Conservation (phyloP, 2,113 vertebrate genomes). For the Seriola dumerili region DNA sequence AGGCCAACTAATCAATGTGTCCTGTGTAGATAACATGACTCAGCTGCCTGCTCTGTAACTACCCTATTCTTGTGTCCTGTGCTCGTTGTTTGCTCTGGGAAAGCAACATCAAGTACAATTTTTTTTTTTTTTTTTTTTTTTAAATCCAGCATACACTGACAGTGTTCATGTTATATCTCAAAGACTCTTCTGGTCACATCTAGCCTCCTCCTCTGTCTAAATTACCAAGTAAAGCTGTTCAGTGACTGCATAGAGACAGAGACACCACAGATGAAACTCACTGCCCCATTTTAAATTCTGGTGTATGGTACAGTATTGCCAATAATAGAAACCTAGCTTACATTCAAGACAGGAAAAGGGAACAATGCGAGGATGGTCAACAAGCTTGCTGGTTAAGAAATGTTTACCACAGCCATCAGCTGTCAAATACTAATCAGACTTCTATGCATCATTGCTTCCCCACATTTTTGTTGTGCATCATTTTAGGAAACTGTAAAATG, state of each 20-base stretch:
- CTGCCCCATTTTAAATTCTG: background rate
- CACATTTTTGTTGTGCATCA: background rate
- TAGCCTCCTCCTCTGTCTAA: background rate
- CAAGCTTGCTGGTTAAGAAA: background rate
- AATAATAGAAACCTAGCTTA: background rate
- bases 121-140: background rate
- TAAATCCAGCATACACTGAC: background rate
- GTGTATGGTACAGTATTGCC: background rate
- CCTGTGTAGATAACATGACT: conserved; percentile 72
- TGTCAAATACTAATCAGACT: background rate
- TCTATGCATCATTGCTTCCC: background rate
- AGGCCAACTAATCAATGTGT: conserved; percentile 74
- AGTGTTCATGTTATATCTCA: background rate
- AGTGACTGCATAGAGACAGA: background rate
- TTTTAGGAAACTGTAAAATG: background rate
- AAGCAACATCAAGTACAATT: background rate
- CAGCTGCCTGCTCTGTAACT: conserved; percentile 58
- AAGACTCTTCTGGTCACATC: background rate
- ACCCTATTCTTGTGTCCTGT: conserved; percentile 42
- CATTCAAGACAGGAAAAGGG: background rate
- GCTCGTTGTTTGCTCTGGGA: conserved; percentile 17
- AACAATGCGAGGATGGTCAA: background rate
- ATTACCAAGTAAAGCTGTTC: background rate
- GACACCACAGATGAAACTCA: background rate
- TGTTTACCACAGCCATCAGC: background rate